Conservation (phyloP, 2,888 invertebrate genomes). For the Ditula angustiorana region DNA sequence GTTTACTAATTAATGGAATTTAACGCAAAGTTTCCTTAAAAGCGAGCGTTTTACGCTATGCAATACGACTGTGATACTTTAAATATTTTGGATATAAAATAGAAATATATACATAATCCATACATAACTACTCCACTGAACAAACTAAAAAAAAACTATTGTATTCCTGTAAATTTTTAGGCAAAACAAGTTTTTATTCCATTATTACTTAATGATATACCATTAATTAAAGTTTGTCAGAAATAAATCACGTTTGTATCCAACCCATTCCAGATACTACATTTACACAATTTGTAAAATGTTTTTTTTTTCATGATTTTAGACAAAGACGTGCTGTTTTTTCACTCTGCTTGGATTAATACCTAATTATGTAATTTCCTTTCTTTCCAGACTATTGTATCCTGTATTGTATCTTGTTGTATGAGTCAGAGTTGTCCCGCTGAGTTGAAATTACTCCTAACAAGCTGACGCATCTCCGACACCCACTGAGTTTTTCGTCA, state of each 20-base stretch:
- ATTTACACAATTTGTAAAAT: no score
- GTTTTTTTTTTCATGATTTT: background rate
- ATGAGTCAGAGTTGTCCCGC: constrained; percentile 32
- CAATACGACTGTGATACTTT: background rate
- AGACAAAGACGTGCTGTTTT: background rate
- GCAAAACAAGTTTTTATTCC: no score
- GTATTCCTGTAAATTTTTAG: no score
- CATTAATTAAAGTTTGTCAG: no score
- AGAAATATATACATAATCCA: no score
- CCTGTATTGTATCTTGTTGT: no score
- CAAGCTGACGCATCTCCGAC: constrained; percentile 34
- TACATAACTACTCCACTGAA: no score
- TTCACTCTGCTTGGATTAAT: background rate
- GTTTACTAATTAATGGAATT: constrained; percentile 22
- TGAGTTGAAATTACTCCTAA: constrained; percentile 29
- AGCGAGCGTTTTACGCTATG: background rate
- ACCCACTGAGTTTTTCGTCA: constrained; percentile 12
- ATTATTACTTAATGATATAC: no score
- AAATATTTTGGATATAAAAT: no score
- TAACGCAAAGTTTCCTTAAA: constrained; percentile 21
- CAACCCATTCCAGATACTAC: no score
- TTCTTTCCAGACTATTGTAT: constrained; percentile 14
- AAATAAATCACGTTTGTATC: no score
- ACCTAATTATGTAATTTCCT: constrained; percentile 1
- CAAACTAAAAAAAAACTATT: no score